phyloP scores from a whole-genome alignment of 2,888 invertebrate species.

The Athripsodes cinereus region DNA sequence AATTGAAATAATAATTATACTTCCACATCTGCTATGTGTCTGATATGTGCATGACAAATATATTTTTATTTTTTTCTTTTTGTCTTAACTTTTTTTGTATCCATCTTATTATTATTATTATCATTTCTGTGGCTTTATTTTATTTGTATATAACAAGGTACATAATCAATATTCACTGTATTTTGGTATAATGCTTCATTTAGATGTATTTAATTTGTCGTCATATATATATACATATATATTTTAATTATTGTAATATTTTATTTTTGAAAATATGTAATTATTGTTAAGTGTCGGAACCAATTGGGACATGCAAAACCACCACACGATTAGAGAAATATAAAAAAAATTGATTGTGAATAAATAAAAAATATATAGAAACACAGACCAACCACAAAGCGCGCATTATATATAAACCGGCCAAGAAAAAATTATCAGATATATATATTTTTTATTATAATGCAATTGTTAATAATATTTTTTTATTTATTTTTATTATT shows the following conservation, averaged over 20 bases:
- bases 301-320: constrained; percentile 46
- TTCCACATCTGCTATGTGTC: not conserved
- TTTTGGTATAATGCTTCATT: not conserved
- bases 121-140: not conserved
- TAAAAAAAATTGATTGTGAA: constrained; percentile 47
- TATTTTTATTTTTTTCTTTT: not conserved
- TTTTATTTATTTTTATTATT: constrained; percentile 5
- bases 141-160: constrained; percentile 1
- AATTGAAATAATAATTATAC: not conserved
- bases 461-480: too few species aligned
- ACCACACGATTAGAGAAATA: constrained; percentile 39
- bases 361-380: not conserved
- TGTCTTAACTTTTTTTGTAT: not conserved
- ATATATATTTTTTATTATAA: constrained; percentile 9
- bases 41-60: not conserved
- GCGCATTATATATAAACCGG: constrained; percentile 45
- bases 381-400: constrained; percentile 41
- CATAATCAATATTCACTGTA: not conserved
- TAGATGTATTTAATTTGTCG: constrained; percentile 1
- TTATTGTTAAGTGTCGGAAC: constrained; percentile 35
- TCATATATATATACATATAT: constrained; percentile 1
- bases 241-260: constrained; percentile 4
- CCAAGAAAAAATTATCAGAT: constrained; percentile 8
- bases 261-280: too few species aligned
- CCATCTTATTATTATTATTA: not conserved